Evolutionary conservation across 1,140 invertebrate species (phyloP), one percentile per base, ranked within the genome.

Genomic region (Pseudomyrmex dendroicus): DNA sequence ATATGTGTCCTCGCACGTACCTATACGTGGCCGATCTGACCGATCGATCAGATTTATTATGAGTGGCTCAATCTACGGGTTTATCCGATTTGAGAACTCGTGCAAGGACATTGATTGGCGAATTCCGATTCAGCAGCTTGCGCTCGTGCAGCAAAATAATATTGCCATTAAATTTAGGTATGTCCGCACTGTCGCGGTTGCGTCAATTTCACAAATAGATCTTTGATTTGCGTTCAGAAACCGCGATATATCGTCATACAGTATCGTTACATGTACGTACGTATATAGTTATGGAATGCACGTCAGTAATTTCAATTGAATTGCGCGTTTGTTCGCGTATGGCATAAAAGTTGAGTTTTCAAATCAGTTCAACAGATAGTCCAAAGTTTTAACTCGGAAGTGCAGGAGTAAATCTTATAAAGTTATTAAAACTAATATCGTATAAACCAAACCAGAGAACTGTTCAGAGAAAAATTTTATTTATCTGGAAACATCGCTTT

Each of bases 11-110:
- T 56, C 66, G 62, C 77, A 85, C 61, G 63, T 87, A 87, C 0
- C 35, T 35, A 35, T 78, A 85, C 85, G 74, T 35, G 59, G 48
- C 59, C 20, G 44, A 0, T 61, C 66, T 44, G 15, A 68, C 59
- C 68, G 56, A 86, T 86, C 86, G 86, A 87, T 86, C 56, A 15
- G 80, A 87, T 87, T 87, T 67, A 86, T 86, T 68, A 83, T 20
- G 59, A 67, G 61, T 64, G 25, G 70, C 59, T 64, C 78, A 63
- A 25, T 63, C 48, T 48, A 15, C 50, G 17, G 52, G 73, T 57
- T 86, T 84, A 78, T 73, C 56, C 50, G 64, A 62, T 20, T 86
- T 73, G n/a, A 77, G 20, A 82, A 73, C 44, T 82, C 63, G 64
- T 20, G 13, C 35, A 48, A 46, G 70, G 50, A 52, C 22, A 86